These are phyloP conservation scores for Achlya flavicornis DNA, from an alignment of 2,888 invertebrate genomes.

Conservation along the genomic window DNA sequence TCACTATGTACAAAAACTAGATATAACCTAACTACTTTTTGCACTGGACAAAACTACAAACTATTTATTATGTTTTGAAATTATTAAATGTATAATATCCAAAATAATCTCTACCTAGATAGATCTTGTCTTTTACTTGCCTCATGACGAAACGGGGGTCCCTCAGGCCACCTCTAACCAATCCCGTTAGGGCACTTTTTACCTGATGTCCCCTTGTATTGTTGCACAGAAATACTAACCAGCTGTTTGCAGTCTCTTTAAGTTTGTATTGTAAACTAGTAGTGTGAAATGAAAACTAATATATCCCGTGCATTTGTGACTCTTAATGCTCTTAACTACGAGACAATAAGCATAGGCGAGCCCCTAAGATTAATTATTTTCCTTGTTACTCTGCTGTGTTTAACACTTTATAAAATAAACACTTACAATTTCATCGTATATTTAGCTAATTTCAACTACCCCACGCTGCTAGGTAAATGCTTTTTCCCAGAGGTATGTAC, in stretches of 20 bases:
- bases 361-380: constrained; percentile 45
- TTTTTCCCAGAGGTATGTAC: constrained; percentile 6
- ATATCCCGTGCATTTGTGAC: constrained; percentile 28
- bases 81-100: no score
- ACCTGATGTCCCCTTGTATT: constrained; percentile 56
- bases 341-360: constrained; percentile 31
- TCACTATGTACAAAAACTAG: background rate
- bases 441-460: constrained; percentile 34
- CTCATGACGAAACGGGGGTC: background rate
- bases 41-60: background rate
- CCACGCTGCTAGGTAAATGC: background rate
- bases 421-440: constrained; percentile 39
- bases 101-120: no score
- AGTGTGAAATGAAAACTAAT: constrained; percentile 40
- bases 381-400: constrained; percentile 38
- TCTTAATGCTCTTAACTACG: constrained; percentile 28
- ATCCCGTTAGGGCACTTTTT: constrained; percentile 47
- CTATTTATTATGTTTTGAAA: background rate
- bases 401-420: constrained; percentile 49
- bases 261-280: constrained; percentile 20
- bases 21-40: background rate
- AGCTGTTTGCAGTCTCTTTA: constrained; percentile 34
- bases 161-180: constrained; percentile 24
- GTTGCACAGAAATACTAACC: constrained; percentile 23
- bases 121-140: background rate